phyloP scores from a whole-genome alignment of 2,888 invertebrate genomes.

The Gymnocheta viridis region DNA sequence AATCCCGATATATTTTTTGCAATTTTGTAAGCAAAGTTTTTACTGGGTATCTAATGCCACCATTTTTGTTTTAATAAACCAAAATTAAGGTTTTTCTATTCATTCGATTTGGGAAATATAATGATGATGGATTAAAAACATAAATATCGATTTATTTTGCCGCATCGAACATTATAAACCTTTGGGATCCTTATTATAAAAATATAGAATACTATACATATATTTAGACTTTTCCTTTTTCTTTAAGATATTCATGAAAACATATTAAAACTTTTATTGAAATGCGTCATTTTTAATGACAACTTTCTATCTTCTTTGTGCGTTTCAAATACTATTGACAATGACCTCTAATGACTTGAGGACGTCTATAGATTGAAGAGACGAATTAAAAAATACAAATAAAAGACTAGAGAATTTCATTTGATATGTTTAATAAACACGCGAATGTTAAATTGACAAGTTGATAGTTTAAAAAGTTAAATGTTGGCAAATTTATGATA shows the following conservation, averaged over 20 bases:
- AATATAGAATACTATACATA: no score
- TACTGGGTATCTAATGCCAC: no score
- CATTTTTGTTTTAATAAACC: no score
- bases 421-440: constrained; percentile 5
- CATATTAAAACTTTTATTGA: constrained; percentile 1
- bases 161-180: no score
- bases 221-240: not conserved
- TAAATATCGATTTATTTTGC: no score
- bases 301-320: not conserved
- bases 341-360: constrained; percentile 30
- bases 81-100: no score
- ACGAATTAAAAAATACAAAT: not conserved
- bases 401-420: not conserved
- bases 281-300: constrained; percentile 17
- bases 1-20: no score
- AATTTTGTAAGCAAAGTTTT: no score
- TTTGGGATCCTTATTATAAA: no score
- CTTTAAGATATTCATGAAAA: not conserved
- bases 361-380: not conserved
- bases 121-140: no score
- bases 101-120: no score
- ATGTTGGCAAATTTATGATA: not conserved
- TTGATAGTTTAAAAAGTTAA: not conserved
- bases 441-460: constrained; percentile 1
- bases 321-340: constrained; percentile 2